Base-by-base conservation (phyloP, 2,797 vertebrate genomes). In the Amniataba percoides region DNA sequence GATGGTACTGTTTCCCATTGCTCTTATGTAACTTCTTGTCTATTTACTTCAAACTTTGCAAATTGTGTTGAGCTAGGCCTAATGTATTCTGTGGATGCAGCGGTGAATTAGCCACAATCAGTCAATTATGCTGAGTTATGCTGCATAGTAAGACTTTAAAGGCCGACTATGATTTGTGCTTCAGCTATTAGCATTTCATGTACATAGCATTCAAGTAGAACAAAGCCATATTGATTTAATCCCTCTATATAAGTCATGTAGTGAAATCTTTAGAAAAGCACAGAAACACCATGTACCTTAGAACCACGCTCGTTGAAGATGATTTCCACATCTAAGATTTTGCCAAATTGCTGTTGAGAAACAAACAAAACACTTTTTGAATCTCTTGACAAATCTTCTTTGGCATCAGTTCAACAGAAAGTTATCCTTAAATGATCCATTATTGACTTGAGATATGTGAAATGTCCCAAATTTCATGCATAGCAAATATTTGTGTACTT, bases 261-360 rank as follows among this genome's bases (percentile, higher is more conserved):
- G 27, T 31, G 27, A 31, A 31, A 31, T 31, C 27, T 31, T 31
- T 31, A 10, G 1, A 42, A 43, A 63, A 31, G 81, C 27, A 59
- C 21, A 65, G 15, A 80, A 73, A 57, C 13, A 45, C 0, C 6
- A 60, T 94, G 91, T 97, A 99, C 97, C 97, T 99, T 99, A 58
- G 97, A 99, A 79, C 97, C 97, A 61, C 97, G 94, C 91, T 99
- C 97, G 92, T 99, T 99, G 96, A 99, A 99, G 96, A 99, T 99
- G 93, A 99, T 99, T 97, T 99, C 97, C 96, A 99, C 97, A 95
- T 99, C 97, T 97, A 99, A 96, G 95, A 99, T 98, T 98, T 99
- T 98, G 95, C 97, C 97, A 96, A 98, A 99, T 98, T 98, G 97
- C 97, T 99, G 97, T 77, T 95, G 96, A 94, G 82, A 95, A 90